Conservation (phyloP, 2,888 invertebrate genomes). For the Rhingia rostrata region DNA sequence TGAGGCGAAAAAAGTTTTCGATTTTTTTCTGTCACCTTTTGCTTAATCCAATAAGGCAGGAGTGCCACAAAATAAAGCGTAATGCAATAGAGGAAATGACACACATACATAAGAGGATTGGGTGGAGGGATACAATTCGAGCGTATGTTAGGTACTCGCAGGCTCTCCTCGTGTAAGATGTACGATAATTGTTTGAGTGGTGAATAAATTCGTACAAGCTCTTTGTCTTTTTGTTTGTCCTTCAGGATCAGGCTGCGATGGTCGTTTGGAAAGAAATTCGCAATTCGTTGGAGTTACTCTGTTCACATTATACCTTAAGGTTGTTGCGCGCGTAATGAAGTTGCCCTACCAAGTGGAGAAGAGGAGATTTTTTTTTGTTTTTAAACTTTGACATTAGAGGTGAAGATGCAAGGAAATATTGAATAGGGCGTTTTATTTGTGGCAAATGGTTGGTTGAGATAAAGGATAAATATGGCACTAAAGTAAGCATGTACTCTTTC, state of each 20-base stretch:
- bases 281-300: constrained; percentile 28
- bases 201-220: constrained; percentile 61
- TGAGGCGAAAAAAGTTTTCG: constrained; percentile 45
- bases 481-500: no score
- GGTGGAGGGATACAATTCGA: not conserved
- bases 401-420: no score
- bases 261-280: constrained; percentile 35
- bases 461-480: no score
- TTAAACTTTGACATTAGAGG: constrained; percentile 2
- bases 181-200: constrained; percentile 72
- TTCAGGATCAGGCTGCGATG: constrained; percentile 44
- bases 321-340: constrained; percentile 22
- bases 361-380: constrained; percentile 14
- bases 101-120: not conserved
- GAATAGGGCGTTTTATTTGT: no score
- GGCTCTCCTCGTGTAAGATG: constrained; percentile 44
- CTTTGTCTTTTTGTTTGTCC: constrained; percentile 38
- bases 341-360: constrained; percentile 14
- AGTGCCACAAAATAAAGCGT: constrained; percentile 40
- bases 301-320: constrained; percentile 23
- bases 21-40: constrained; percentile 62
- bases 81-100: constrained; percentile 28
- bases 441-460: no score
- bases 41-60: constrained; percentile 60
- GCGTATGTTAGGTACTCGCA: constrained; percentile 28